A percentile compares a stretch with the other conserved stretches of the same genome.
phyloP scores from a whole-genome alignment of 1,140 invertebrate species.

The Parapsyche elsis region DNA sequence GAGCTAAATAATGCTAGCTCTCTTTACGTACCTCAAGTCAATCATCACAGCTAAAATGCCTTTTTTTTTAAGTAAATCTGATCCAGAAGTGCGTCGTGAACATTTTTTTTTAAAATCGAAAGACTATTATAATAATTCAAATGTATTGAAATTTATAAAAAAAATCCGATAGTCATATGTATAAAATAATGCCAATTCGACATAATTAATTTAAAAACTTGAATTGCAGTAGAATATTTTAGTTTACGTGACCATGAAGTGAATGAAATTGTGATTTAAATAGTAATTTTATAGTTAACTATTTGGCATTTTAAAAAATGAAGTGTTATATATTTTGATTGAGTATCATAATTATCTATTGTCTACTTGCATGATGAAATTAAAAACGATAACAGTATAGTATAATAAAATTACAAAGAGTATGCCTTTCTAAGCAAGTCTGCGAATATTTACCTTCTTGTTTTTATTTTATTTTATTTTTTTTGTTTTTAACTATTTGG shows the following conservation, averaged over 20 bases:
- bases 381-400: background rate
- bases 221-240: slow-evolving; percentile 51
- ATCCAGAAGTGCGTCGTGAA: slow-evolving; percentile 19
- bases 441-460: no score
- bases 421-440: background rate
- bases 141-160: background rate
- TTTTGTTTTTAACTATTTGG: slow-evolving; percentile 25
- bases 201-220: slow-evolving; percentile 41
- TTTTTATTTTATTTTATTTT: background rate
- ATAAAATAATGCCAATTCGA: slow-evolving; percentile 28
- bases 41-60: slow-evolving; percentile 59
- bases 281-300: background rate
- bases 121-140: background rate
- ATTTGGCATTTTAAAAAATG: slow-evolving; percentile 18
- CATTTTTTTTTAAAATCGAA: slow-evolving; percentile 7
- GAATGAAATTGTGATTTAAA: slow-evolving; percentile 27
- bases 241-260: slow-evolving; percentile 11
- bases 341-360: background rate
- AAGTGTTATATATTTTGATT: background rate
- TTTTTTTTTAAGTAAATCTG: background rate
- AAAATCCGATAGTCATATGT: background rate
- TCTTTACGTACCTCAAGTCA: slow-evolving; percentile 41
- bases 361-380: background rate
- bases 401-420: no score
- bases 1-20: slow-evolving; percentile 30